Evolutionary conservation across 2,797 vertebrate species (phyloP), one percentile per base, ranked within the genome.

Genomic region (Chiroxiphia lanceolata): DNA sequence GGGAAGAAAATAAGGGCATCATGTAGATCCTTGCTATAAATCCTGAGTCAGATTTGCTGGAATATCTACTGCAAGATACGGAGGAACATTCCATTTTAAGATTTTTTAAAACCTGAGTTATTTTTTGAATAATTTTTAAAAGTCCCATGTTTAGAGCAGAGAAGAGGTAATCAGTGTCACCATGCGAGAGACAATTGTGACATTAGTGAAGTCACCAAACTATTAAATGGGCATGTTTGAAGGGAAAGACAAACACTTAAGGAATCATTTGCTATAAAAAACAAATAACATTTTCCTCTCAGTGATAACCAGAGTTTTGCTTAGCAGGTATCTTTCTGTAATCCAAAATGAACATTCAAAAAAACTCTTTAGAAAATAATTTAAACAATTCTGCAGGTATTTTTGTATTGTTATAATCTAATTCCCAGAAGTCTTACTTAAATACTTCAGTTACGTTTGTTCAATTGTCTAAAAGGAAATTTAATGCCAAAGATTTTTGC

Each of bases 81-180:
- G 77, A 53, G 64, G 82, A 93, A 74, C 60, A 78, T 85, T 72
- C 54, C 21, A 94, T 92, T 92, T 88, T 65, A 95, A 92, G 67
- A 42, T 83, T 91, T 96, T 94, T 91, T 36, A 40, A 94, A 96
- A 97, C 83, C 15, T 56, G 48, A 90, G 77, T 69, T 89, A 92
- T 93, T 93, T 96, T 95, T 51, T 81, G 75, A 96, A 92, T 84
- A 92, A 80, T 95, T 82, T 50, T 16, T 0, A 70, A 34, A 83
- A 20, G 17, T 26, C 3, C 31, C 6, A 27, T n/a, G 22, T 78
- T 92, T 79, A 57, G 26, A 91, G 33, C 25, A 93, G 48, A 71
- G 68, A 59, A 69, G 9, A 90, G 14, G 6, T 34, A 68, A 44
- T 42, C 29, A 44, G 20, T 22, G 20, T 63, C 40, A 63, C 63